Evolutionary conservation across 2,113 vertebrate species (phyloP), one percentile per base, ranked within the genome.

Genomic region (Ceratotherium simum): DNA sequence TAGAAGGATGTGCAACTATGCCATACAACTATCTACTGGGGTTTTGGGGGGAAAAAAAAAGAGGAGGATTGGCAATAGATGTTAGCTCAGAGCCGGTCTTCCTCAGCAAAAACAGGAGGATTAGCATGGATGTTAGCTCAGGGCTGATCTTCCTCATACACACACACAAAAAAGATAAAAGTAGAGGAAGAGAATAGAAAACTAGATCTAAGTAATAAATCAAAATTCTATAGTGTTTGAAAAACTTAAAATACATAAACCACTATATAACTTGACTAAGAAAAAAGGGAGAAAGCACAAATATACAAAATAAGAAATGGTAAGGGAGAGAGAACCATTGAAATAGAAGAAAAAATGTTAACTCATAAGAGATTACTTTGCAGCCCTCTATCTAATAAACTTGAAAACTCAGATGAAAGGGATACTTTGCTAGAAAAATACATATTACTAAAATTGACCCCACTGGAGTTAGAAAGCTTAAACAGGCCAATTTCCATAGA

Each of bases 391-490:
- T 21, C 78, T 81, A 92, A 75, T 65, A 90, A 93, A 86, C 64
- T 65, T 95, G 67, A 92, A 95, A 97, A 70, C 4, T 33, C 80
- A 75, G 17, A 95, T 29, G 36, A 92, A 86, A 94, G 11, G 29
- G 62, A 76, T 65, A 72, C 51, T 87, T 92, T 79, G 42, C 75
- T 86, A 94, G 54, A 94, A 93, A 96, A 97, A 75, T n/a, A 86
- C 12, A 75, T 3, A 69, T 81, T 51, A 92, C 27, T 42, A 90
- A 92, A 90, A 86, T 16, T 42, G 64, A 90, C 42, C 51, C 51
- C 51, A 87, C 62, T 60, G 62, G 51, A 91, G 48, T 82, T 62
- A 95, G 31, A 92, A 94, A 76, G 73, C 17, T 90, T 86, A 92
- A 90, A 92, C 4, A 92, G 39, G 94, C 18, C 62, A 72, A 89